Evolutionary conservation across 2,888 invertebrate genomes (phyloP), one percentile per base, ranked within the genome.

Genomic region (Ochropleura leucogaster): DNA sequence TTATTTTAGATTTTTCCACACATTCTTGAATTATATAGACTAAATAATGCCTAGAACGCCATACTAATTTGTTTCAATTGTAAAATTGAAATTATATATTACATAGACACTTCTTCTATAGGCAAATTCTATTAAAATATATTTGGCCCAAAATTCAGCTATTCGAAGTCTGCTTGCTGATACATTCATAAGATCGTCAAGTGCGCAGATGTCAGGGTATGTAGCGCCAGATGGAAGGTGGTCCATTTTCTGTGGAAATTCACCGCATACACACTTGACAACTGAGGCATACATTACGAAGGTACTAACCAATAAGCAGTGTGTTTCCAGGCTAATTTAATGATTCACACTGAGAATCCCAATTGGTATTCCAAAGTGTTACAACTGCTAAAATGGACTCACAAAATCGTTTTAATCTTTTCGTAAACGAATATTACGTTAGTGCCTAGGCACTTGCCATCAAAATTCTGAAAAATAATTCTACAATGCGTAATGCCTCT

Each of bases 401-500:
- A 40, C n/a, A 7, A 47, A 14, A n/a, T 16, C 3, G 5, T 49
- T 53, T 72, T 60, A 12, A 49, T 12, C 20, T 70, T 16, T n/a
- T 78, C 18, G 44, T 63, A 4, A 20, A 10, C 16, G 12, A 9
- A 59, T 18, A 47, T 18, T 42, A 6, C 6, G 42, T 42, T 5
- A 60, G 42, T 42, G 16, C 42, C 18, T 10, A n/a, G 47, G 47
- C 30, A 63, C 46, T 7, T 72, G 20, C 65, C 68, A 55, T 51
- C n/a, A 20, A 66, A 75, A 47, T 72, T 53, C 59, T 59, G 3
- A 16, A 74, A 74, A 64, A 55, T 44, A 44, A 69, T 72, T 59
- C 47, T 62, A 57, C 44, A 59, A 72, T 76, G 66, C 66, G 77
- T 87, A 85, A 85, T 62, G 30, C 62, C 67, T 59, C 30, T 44